Conservation (phyloP, 2,113 vertebrate species). For the Ancistrus triradiatus region DNA sequence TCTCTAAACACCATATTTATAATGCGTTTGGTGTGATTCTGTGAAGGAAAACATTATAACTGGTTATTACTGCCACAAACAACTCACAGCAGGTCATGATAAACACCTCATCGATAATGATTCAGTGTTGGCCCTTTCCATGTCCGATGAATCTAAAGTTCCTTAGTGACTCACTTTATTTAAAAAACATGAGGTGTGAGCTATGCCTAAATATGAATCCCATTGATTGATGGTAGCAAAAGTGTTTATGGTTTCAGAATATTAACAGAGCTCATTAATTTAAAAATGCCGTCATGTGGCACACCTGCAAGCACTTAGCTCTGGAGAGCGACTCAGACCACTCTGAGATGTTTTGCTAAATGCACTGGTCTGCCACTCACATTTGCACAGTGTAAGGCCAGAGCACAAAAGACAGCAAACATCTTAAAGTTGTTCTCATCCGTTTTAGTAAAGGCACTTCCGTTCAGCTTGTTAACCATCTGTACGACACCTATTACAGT, state of each 20-base stretch:
- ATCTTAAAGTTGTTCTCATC: conserved; percentile 99
- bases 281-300: conserved; percentile 35
- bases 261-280: conserved; percentile 55
- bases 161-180: no score
- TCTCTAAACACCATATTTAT: conserved; percentile 7
- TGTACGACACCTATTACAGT: conserved; percentile 96
- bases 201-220: conserved; percentile 14
- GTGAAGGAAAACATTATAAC: not conserved
- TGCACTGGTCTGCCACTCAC: conserved; percentile 68
- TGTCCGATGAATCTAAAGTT: no score
- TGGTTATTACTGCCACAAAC: conserved; percentile 16
- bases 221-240: conserved; percentile 39
- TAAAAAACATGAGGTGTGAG: conserved; percentile 48
- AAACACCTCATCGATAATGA: conserved; percentile 19
- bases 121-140: not conserved
- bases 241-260: conserved; percentile 33
- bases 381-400: conserved; percentile 99
- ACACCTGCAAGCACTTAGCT: conserved; percentile 48
- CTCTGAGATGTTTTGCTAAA: not conserved
- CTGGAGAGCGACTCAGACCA: not conserved
- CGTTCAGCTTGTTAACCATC: conserved; percentile 97
- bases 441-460: conserved; percentile 99
- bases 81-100: conserved; percentile 37
- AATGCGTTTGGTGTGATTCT: not conserved
- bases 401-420: conserved; percentile 98